Conservation (phyloP, 2,888 invertebrate genomes). For the Polia nebulosa region DNA sequence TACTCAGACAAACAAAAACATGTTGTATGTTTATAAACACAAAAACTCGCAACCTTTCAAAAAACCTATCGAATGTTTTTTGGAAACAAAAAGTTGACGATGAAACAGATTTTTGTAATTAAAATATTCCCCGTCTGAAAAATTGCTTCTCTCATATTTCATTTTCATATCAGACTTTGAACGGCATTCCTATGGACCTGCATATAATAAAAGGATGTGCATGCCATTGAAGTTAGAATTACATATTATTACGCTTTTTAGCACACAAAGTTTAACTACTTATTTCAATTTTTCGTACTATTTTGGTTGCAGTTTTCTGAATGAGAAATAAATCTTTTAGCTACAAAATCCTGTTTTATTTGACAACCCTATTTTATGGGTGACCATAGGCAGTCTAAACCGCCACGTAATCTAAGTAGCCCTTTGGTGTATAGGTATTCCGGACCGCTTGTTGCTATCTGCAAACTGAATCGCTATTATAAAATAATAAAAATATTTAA, state of each 20-base stretch:
- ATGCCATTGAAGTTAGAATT: constrained; percentile 10
- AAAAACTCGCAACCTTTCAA: no score
- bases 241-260: neutral
- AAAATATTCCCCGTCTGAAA: constrained; percentile 19
- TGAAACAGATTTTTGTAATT: neutral
- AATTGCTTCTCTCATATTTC: constrained; percentile 6
- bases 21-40: neutral
- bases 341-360: neutral
- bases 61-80: no score
- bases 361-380: neutral
- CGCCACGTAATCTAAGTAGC: neutral
- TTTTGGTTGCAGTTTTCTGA: neutral
- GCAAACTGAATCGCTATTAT: neutral
- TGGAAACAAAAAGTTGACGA: no score
- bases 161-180: neutral
- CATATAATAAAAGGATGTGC: constrained; percentile 15
- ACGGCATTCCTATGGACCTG: constrained; percentile 27
- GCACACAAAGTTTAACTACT: neutral
- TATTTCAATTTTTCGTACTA: neutral
- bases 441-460: neutral
- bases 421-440: neutral
- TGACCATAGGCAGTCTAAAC: neutral
- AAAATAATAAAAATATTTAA: constrained; percentile 6
- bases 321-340: neutral
- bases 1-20: neutral